phyloP scores from a whole-genome alignment of 1,140 invertebrate genomes.

The Triops cancriformis region DNA sequence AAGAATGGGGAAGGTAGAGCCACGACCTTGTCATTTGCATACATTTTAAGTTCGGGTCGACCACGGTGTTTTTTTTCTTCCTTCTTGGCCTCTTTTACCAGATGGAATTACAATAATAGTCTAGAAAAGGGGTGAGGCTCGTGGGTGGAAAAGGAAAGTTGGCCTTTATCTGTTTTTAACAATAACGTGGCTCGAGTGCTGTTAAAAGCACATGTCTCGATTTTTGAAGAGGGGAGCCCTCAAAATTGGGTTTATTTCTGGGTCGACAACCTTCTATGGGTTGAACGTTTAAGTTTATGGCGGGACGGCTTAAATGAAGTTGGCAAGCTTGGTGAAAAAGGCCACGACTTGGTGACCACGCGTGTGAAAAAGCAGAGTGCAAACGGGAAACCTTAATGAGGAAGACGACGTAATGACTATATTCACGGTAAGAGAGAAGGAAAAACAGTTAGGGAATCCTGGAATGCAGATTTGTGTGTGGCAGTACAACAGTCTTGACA shows the following conservation, averaged over 20 bases:
- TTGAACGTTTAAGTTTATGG: neutral
- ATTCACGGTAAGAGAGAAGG: neutral
- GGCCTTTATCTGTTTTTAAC: neutral
- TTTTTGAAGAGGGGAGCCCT: neutral
- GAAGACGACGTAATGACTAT: neutral
- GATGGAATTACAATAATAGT: neutral
- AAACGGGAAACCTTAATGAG: constrained; percentile 6
- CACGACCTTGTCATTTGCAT: constrained; percentile 5
- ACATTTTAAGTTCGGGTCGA: neutral
- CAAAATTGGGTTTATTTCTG: neutral
- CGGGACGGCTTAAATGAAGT: neutral
- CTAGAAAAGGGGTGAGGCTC: constrained; percentile 5
- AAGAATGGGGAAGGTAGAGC: neutral
- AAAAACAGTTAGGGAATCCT: neutral
- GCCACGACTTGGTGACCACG: neutral
- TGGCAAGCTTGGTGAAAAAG: neutral
- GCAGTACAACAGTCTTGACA: too few species aligned
- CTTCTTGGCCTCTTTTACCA: neutral
- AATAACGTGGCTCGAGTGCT: too few species aligned
- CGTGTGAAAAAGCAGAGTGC: neutral
- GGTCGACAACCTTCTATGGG: neutral
- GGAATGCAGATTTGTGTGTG: too few species aligned
- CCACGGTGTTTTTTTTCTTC: too few species aligned
- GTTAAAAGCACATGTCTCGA: neutral
- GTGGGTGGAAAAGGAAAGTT: neutral